These are phyloP conservation scores for Peromyscus nudipes DNA, from an alignment of 2,797 vertebrate species.

Conservation along the genomic window DNA sequence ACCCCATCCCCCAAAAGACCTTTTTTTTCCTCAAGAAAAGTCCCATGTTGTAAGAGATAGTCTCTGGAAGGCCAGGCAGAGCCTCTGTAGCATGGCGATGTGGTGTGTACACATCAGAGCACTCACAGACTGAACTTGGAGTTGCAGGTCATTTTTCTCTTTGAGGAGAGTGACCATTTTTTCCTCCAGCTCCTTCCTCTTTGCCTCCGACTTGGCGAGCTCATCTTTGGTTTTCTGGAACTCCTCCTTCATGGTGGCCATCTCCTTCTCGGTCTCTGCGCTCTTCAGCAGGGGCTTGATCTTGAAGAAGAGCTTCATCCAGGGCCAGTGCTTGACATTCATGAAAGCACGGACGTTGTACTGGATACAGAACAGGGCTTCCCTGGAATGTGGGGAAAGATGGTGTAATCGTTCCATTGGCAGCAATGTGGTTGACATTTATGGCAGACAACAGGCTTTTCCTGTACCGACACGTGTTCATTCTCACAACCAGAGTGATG, in stretches of 20 bases:
- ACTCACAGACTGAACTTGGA: slow-evolving; percentile 92
- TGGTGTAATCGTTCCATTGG: not conserved
- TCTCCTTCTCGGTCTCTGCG: slow-evolving; percentile 94
- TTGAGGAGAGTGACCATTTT: slow-evolving; percentile 91
- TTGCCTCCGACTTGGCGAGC: slow-evolving; percentile 90
- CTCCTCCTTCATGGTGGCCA: slow-evolving; percentile 93
- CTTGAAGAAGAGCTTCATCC: slow-evolving; percentile 96
- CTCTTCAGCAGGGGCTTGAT: slow-evolving; percentile 95
- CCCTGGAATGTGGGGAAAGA: slow-evolving; percentile 81
- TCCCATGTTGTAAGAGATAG: not conserved
- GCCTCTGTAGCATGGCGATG: not conserved
- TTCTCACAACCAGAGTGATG: not conserved
- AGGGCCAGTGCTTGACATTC: slow-evolving; percentile 93
- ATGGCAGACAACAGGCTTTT: not conserved
- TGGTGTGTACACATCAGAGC: not conserved
- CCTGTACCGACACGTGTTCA: not conserved
- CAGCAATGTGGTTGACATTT: not conserved
- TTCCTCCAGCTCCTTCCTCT: slow-evolving; percentile 92
- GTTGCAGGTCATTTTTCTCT: slow-evolving; percentile 92
- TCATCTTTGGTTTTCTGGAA: slow-evolving; percentile 93
- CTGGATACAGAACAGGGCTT: slow-evolving; percentile 91
- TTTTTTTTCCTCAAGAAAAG: slow-evolving; percentile 24
- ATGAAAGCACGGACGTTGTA: slow-evolving; percentile 93
- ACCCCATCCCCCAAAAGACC: not conserved
- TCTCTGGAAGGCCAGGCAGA: not conserved